These are phyloP conservation scores for Orthosia gothica DNA, from an alignment of 2,888 invertebrate species.

Conservation along the genomic window DNA sequence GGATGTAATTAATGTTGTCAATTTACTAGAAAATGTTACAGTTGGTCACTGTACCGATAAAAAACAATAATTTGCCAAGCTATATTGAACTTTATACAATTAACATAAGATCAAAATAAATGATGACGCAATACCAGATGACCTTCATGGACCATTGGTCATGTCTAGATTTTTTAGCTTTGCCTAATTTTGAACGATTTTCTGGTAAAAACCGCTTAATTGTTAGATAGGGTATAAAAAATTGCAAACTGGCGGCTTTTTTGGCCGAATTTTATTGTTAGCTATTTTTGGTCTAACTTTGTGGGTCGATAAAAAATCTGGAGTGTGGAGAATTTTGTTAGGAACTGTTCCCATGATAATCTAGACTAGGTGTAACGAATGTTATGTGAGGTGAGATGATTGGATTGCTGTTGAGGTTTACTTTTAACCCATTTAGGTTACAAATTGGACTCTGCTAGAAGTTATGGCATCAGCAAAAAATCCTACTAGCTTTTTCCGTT, in stretches of 20 bases:
- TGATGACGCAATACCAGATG: constrained; percentile 21
- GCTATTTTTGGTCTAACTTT: constrained; percentile 5
- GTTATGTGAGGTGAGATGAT: constrained; percentile 4
- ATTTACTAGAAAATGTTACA: constrained; percentile 40
- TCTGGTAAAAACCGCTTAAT: constrained; percentile 37
- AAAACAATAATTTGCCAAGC: constrained; percentile 17
- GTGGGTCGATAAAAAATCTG: constrained; percentile 33
- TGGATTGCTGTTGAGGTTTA: background rate
- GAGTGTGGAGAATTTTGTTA: constrained; percentile 21
- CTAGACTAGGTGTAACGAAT: constrained; percentile 20
- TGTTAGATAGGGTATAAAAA: constrained; percentile 44
- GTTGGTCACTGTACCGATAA: constrained; percentile 25
- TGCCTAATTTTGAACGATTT: constrained; percentile 52
- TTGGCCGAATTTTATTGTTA: constrained; percentile 7
- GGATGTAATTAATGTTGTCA: constrained; percentile 53
- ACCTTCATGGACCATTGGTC: constrained; percentile 59
- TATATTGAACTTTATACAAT: constrained; percentile 25
- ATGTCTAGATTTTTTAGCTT: constrained; percentile 54
- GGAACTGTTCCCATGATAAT: constrained; percentile 23
- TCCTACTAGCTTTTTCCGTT: too few species aligned
- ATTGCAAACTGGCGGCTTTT: constrained; percentile 19
- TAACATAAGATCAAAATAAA: constrained; percentile 32
- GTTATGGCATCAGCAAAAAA: background rate
- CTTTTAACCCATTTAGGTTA: background rate
- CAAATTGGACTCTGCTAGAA: background rate